phyloP scores from a whole-genome alignment of 23 tunicate species.

The Styela clava region DNA sequence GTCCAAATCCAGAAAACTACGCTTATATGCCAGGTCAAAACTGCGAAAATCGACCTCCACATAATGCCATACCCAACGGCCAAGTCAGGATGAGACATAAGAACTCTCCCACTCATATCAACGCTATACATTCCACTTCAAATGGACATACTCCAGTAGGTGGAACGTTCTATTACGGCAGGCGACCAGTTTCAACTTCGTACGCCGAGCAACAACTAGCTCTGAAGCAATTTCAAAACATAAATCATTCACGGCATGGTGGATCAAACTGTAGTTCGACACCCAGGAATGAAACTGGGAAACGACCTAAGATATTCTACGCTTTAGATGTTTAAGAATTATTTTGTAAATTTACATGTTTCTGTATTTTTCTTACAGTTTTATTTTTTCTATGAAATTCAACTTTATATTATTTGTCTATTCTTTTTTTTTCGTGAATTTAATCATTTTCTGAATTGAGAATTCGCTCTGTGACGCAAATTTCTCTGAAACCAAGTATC shows the following conservation, averaged over 20 bases:
- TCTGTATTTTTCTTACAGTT: background rate
- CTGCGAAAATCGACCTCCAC: background rate
- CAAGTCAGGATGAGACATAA: background rate
- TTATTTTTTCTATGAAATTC: constrained; percentile 1
- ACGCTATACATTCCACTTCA: background rate
- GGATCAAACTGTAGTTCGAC: constrained; percentile 1
- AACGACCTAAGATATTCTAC: constrained; percentile 44
- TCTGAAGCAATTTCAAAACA: background rate
- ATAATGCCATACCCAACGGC: background rate
- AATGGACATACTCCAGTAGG: background rate
- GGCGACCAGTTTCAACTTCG: background rate
- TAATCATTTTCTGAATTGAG: too few relatives aligned
- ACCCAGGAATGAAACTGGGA: constrained; percentile 1
- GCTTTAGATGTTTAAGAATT: constrained; percentile 54
- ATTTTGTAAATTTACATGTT: background rate
- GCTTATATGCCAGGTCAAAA: constrained; percentile 33
- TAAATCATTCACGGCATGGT: background rate
- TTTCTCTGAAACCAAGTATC: too few relatives aligned
- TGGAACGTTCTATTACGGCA: constrained; percentile 1
- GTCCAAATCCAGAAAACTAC: constrained; percentile 31
- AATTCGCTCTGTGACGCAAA: too few relatives aligned
- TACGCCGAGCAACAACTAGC: background rate
- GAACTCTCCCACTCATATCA: too few relatives aligned
- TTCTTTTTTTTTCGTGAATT: background rate
- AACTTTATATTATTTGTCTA: background rate